These are phyloP conservation scores for Lasioglossum zephyrum DNA, from an alignment of 2,888 invertebrate species.

Conservation along the genomic window DNA sequence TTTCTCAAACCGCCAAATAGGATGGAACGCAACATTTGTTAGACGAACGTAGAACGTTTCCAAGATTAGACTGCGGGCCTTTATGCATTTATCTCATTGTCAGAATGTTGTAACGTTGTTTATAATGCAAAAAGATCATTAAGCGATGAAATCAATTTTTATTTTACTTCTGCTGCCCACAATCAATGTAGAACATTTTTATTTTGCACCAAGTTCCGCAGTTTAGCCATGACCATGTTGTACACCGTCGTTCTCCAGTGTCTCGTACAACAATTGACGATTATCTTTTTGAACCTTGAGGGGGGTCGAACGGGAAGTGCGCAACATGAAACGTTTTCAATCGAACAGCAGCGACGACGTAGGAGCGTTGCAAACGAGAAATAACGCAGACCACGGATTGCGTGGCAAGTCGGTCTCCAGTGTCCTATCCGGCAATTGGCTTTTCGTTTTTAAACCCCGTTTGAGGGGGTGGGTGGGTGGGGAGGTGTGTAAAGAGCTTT, in stretches of 20 bases:
- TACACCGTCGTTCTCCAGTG: not conserved
- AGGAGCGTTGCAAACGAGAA: not conserved
- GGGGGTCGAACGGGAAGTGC: not conserved
- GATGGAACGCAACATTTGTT: too few species aligned
- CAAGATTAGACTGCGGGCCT: too few species aligned
- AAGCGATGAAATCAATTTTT: too few species aligned
- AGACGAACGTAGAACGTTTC: not conserved
- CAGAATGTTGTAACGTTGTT: too few species aligned
- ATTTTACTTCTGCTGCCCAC: too few species aligned
- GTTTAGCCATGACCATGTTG: too few species aligned
- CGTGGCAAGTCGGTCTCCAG: not conserved
- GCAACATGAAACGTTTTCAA: not conserved
- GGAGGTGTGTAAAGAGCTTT: not conserved
- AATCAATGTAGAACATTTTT: too few species aligned
- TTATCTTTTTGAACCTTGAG: not conserved
- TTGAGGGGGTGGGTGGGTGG: not conserved
- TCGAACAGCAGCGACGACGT: not conserved
- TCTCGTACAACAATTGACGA: not conserved
- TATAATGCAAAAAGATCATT: too few species aligned
- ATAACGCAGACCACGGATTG: not conserved
- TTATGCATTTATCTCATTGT: too few species aligned
- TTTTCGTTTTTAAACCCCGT: conserved; percentile 3
- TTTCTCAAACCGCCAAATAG: too few species aligned
- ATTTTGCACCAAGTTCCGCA: too few species aligned
- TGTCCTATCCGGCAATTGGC: conserved; percentile 1